Evolutionary conservation across 2,888 invertebrate species (phyloP).

Genomic region (Allygus modestus): DNA sequence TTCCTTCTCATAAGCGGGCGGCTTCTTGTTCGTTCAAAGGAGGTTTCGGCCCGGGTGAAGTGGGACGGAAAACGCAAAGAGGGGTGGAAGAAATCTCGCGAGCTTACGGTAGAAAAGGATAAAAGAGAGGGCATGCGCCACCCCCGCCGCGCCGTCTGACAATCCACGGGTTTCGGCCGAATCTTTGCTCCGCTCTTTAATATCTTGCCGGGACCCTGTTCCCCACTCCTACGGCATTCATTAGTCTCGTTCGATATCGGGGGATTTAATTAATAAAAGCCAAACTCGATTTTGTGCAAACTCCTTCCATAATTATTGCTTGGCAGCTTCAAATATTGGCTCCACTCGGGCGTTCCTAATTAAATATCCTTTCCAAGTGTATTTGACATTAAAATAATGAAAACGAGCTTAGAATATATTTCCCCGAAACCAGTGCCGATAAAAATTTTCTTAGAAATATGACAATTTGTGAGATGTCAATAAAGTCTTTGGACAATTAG

Average conservation of each 20-base stretch:
- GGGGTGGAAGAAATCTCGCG: constrained; percentile 66
- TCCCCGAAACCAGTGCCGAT: too few relatives aligned
- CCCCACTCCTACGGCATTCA: constrained; percentile 60
- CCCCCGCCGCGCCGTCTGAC: neutral
- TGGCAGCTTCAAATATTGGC: constrained; percentile 46
- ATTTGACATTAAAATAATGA: neutral
- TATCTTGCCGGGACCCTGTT: constrained; percentile 39
- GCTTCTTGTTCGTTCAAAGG: constrained; percentile 65
- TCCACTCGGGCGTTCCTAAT: constrained; percentile 16
- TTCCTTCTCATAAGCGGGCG: constrained; percentile 59
- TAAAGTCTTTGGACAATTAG: too few relatives aligned
- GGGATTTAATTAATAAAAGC: constrained; percentile 58
- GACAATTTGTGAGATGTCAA: too few relatives aligned
- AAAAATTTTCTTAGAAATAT: too few relatives aligned
- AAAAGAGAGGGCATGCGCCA: constrained; percentile 63
- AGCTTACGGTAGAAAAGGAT: constrained; percentile 60
- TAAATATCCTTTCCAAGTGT: constrained; percentile 10
- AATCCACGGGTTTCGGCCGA: constrained; percentile 16
- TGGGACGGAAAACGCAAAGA: constrained; percentile 62
- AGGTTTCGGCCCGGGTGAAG: constrained; percentile 63
- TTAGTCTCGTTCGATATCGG: constrained; percentile 53
- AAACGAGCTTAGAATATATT: too few relatives aligned
- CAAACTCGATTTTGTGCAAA: constrained; percentile 57
- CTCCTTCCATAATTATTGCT: constrained; percentile 49
- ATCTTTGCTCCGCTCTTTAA: constrained; percentile 52